Evolutionary conservation across 2,113 vertebrate genomes (phyloP), one percentile per base, ranked within the genome.

Genomic region (Axis porcinus): DNA sequence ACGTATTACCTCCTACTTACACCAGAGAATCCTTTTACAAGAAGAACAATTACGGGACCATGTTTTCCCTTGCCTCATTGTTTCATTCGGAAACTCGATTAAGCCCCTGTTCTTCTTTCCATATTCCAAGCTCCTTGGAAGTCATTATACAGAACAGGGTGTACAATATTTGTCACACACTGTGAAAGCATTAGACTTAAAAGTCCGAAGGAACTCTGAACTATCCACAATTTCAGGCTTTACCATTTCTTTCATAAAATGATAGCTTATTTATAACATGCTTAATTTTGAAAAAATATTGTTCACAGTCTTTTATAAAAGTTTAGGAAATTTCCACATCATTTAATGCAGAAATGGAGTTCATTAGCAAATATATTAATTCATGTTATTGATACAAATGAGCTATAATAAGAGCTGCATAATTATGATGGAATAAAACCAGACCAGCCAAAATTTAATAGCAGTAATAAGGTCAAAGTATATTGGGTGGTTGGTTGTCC

Each of bases 301-400:
- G 8, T 81, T 95, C 43, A 89, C 12, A 79, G 30, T 12, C 2
- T 17, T 58, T 79, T 78, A 60, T 76, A 78, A n/a, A 21, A 83
- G 92, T 54, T 88, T 81, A 70, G 58, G 52, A 94, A 92, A 96
- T 95, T 81, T 67, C 52, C 54, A 87, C 13, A 81, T 86, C 54
- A 54, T 93, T 92, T 52, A 54, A 52, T 86, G n/a, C 43, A 76
- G 15, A 92, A 97, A 92, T 79, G 67, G 54, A 96, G 60, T 88
- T 89, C 89, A 86, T 81, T 89, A 84, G 50, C 76, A 94, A 94
- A 95, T 79, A 89, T 74, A 79, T 97, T 81, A 97, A 81, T 33
- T 28, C 47, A 76, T 13, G 45, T 55, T 52, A 97, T 84, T 96
- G 86, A 94, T 55, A 96, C 30, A 94, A 94, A 92, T 36, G 13